Base-by-base conservation (phyloP, 2,797 vertebrate genomes). In the Momotus momota region DNA sequence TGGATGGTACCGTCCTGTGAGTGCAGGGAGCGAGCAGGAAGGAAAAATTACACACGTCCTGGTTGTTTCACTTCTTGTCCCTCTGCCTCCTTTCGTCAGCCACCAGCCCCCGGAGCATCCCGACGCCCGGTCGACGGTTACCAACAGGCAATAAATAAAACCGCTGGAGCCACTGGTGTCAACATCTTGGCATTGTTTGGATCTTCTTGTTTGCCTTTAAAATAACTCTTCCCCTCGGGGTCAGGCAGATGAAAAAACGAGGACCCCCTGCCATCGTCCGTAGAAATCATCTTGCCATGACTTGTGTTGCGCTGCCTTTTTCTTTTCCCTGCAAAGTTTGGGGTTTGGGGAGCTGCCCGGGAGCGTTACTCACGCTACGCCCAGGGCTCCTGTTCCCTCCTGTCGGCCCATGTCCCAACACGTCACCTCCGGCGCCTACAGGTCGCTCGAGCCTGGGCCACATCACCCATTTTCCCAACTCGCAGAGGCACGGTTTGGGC, bases 91-190 rank as follows among this genome's bases (percentile, higher is more conserved):
- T 90, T 93, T 95, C 21, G 22, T 94, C 82, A 92, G 93, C 72
- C 95, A 90, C 91, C 94, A 94, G 80, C 86, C 95, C 96, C 78
- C 38, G 3, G 94, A 41, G 25, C 75, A 77, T 96, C 97, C 91
- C 86, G 93, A 91, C 92, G 2, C 82, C 87, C 77, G 8, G 49
- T 38, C 95, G 38, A 77, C 26, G 0, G 93, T 95, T 92, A 90
- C 48, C 90, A 95, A 92, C 97, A 98, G 94, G 86, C 86, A 75
- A 98, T 98, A 98, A 98, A 98, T 98, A 98, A 98, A 96, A 73
- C 89, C 3, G 48, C 97, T 97, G 98, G 98, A 98, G 98, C 97
- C 98, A 93, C 94, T 86, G 69, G 71, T 95, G 97, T 97, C 98
- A 97, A 96, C 96, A 91, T 97, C 96, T 97, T 97, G 98, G 97